A percentile compares a stretch with the other conserved stretches of the same genome.
These are phyloP conservation scores for Galerucella nymphaeae DNA, from an alignment of 2,888 invertebrate genomes.

Conservation along the genomic window DNA sequence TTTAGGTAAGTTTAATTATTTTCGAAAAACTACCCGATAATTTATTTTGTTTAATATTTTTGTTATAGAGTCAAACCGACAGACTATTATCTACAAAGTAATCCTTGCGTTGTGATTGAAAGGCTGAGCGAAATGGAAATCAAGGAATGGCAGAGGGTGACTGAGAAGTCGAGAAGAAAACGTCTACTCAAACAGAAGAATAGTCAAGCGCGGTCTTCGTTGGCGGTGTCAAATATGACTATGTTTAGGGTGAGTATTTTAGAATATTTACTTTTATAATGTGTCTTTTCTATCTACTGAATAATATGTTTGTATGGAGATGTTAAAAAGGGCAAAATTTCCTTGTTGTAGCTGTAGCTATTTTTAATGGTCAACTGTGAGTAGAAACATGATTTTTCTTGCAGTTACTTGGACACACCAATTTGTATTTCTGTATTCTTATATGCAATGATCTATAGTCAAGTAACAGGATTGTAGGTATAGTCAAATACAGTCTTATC, in stretches of 20 bases:
- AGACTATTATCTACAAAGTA: constrained; percentile 34
- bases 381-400: no score
- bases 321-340: no score
- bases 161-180: constrained; percentile 23
- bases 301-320: no score
- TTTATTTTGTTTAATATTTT: not conserved
- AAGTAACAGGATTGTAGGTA: no score
- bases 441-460: no score
- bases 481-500: no score
- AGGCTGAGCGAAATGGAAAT: constrained; percentile 38
- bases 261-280: not conserved
- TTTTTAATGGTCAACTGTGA: no score
- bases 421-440: no score
- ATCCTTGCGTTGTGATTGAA: constrained; percentile 37
- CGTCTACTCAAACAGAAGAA: constrained; percentile 15
- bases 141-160: constrained; percentile 30
- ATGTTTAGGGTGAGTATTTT: constrained; percentile 6
- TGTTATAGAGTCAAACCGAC: constrained; percentile 24
- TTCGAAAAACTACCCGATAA: not conserved
- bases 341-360: no score
- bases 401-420: no score
- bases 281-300: no score
- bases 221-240: constrained; percentile 7
- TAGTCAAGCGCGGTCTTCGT: not conserved
- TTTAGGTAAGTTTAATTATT: not conserved